Conservation (phyloP, 2,888 invertebrate species). For the Pseudoips prasinana region DNA sequence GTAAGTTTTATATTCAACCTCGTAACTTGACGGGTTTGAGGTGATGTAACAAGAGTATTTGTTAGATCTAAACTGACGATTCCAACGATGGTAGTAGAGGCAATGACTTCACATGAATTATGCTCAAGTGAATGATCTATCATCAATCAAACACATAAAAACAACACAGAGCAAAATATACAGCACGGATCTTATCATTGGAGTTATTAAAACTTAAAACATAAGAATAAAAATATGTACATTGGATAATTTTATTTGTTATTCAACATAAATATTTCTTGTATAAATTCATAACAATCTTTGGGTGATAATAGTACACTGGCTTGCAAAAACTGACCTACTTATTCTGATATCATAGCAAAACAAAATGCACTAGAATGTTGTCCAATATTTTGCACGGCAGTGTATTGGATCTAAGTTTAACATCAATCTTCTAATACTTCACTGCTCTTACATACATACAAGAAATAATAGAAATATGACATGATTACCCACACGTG, state of each 20-base stretch:
- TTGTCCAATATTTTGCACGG: slow-evolving; percentile 33
- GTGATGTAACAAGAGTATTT: too few relatives aligned
- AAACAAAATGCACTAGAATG: slow-evolving; percentile 18
- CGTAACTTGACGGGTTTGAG: too few relatives aligned
- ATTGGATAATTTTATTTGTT: slow-evolving; percentile 77
- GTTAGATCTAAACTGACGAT: too few relatives aligned
- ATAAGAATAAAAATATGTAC: slow-evolving; percentile 40
- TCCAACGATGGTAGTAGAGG: too few relatives aligned
- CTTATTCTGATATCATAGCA: slow-evolving; percentile 19
- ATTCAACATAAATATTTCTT: slow-evolving; percentile 81
- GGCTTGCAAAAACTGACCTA: slow-evolving; percentile 36
- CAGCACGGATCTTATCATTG: slow-evolving; percentile 23
- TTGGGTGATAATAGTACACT: slow-evolving; percentile 74
- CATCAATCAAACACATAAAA: too few relatives aligned
- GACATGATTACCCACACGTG: slow-evolving; percentile 22
- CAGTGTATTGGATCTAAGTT: slow-evolving; percentile 62
- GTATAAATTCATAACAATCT: slow-evolving; percentile 82
- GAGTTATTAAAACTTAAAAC: slow-evolving; percentile 29
- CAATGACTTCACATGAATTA: too few relatives aligned
- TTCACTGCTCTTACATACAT: slow-evolving; percentile 36
- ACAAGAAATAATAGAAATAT: slow-evolving; percentile 39
- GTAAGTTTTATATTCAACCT: too few relatives aligned
- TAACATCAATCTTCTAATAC: slow-evolving; percentile 57
- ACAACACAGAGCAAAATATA: slow-evolving; percentile 26
- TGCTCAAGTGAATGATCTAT: too few relatives aligned